A percentile compares a stretch with the other conserved stretches of the same genome.
Conservation (phyloP, 2,113 vertebrate species). For the Trematomus loennbergii region DNA sequence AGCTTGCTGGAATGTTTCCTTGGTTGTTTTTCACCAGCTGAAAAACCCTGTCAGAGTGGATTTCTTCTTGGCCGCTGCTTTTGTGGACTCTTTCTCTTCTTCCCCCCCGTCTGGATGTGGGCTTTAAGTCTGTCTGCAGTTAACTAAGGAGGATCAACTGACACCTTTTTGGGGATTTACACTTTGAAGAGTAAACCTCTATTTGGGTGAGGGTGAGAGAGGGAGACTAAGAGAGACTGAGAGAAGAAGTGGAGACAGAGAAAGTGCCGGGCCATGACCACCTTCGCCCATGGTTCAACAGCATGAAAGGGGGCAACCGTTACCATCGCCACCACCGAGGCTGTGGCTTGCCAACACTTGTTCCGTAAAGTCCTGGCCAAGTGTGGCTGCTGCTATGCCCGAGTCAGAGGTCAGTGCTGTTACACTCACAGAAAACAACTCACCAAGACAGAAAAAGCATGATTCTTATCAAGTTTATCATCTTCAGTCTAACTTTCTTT, state of each 20-base stretch:
- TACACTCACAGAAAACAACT: conserved; percentile 22
- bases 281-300: conserved; percentile 84
- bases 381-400: conserved; percentile 93
- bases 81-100: conserved; percentile 54
- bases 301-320: conserved; percentile 90
- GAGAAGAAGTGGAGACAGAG: not conserved
- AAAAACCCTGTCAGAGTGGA: conserved; percentile 51
- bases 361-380: conserved; percentile 95
- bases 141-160: conserved; percentile 46
- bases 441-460: not conserved
- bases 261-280: conserved; percentile 85
- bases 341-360: conserved; percentile 94
- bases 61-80: conserved; percentile 57
- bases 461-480: not conserved
- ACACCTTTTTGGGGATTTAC: conserved; percentile 72
- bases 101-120: conserved; percentile 57
- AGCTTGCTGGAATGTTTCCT: conserved; percentile 62
- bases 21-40: conserved; percentile 32
- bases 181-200: conserved; percentile 67
- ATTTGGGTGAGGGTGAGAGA: conserved; percentile 49
- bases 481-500: not conserved
- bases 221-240: not conserved
- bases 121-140: conserved; percentile 46
- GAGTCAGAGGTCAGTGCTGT: conserved; percentile 91
- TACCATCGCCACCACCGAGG: conserved; percentile 86